A percentile compares a stretch with the other conserved stretches of the same genome.
These are phyloP conservation scores for Aphodius granarius DNA, from an alignment of 2,888 invertebrate species.

Conservation along the genomic window DNA sequence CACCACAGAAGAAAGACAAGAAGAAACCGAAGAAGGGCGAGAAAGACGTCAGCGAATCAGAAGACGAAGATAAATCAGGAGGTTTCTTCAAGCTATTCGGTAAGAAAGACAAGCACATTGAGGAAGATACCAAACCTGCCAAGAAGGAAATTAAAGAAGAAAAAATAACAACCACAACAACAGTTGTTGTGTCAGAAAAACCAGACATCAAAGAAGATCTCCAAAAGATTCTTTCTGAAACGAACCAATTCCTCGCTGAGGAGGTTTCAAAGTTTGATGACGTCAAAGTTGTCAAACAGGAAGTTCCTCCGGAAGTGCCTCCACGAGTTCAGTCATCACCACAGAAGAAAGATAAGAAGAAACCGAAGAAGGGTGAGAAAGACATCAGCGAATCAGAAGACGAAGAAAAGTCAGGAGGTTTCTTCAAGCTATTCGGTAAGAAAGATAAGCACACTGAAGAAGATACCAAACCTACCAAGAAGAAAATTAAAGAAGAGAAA, in stretches of 20 bases:
- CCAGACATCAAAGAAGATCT: background rate
- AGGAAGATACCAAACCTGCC: background rate
- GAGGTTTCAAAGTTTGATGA: conserved; percentile 33
- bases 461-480: background rate
- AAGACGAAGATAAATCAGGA: conserved; percentile 32
- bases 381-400: conserved; percentile 25
- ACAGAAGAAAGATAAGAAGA: conserved; percentile 7
- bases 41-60: conserved; percentile 17
- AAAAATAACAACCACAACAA: background rate
- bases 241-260: conserved; percentile 27
- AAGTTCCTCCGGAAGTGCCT: conserved; percentile 17
- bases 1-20: conserved; percentile 5
- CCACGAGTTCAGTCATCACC: background rate
- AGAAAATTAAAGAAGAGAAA: conserved; percentile 2
- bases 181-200: background rate
- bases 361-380: background rate
- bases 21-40: background rate
- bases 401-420: conserved; percentile 32
- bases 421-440: conserved; percentile 35
- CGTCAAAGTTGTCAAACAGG: conserved; percentile 21
- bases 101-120: conserved; percentile 31
- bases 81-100: conserved; percentile 35
- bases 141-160: conserved; percentile 20
- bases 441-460: conserved; percentile 29
- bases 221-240: conserved; percentile 22